phyloP scores from a whole-genome alignment of 2,888 invertebrate genomes.

The Apamea anceps region DNA sequence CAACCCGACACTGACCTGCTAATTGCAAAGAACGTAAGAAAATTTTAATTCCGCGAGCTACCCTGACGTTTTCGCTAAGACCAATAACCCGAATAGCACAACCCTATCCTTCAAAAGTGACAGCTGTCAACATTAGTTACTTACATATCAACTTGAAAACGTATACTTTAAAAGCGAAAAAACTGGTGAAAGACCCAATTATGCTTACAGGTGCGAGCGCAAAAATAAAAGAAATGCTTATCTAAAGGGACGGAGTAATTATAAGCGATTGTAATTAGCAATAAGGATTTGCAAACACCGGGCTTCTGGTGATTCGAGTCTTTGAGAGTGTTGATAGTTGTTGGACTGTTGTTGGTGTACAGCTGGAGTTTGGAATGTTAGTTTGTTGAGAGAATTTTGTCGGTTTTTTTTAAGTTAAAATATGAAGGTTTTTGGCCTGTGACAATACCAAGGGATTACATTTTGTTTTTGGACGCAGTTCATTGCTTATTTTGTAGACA shows the following conservation, averaged over 20 bases:
- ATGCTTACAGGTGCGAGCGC: constrained; percentile 59
- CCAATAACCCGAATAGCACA: neutral
- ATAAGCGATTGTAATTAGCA: constrained; percentile 57
- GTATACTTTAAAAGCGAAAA: constrained; percentile 40
- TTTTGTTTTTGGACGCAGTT: no score
- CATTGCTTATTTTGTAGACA: no score
- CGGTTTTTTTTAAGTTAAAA: neutral
- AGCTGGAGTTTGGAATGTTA: neutral
- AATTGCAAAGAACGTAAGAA: no score
- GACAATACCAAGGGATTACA: no score
- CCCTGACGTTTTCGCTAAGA: no score
- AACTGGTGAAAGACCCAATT: constrained; percentile 60
- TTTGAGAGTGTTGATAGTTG: constrained; percentile 15
- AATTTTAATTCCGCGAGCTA: no score
- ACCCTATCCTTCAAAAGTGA: constrained; percentile 19
- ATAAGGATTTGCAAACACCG: constrained; percentile 65
- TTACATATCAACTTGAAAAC: constrained; percentile 45
- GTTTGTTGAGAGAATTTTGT: neutral
- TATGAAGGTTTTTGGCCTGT: neutral
- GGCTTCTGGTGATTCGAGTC: constrained; percentile 44
- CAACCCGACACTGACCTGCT: no score
- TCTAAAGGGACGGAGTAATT: constrained; percentile 52
- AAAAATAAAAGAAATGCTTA: constrained; percentile 56
- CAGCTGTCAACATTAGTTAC: constrained; percentile 53
- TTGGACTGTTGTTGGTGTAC: constrained; percentile 1